These are phyloP conservation scores for Eledona agricola DNA, from an alignment of 2,888 invertebrate species.

Conservation along the genomic window DNA sequence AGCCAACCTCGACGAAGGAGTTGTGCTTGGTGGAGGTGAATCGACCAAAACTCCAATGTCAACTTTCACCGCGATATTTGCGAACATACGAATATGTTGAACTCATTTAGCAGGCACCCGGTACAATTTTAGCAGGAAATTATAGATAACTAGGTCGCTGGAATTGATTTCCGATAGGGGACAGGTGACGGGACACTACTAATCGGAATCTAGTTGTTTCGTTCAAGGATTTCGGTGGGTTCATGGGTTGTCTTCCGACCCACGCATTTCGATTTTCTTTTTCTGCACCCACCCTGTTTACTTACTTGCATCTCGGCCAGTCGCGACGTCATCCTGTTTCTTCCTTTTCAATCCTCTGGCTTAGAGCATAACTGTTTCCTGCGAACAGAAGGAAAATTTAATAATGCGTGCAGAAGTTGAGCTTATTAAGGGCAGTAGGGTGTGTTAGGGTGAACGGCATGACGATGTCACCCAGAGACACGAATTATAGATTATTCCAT, in stretches of 20 bases:
- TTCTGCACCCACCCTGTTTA: conserved; percentile 22
- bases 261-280: conserved; percentile 4
- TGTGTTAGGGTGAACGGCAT: conserved; percentile 27
- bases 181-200: conserved; percentile 14
- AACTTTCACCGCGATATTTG: no score
- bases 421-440: conserved; percentile 19
- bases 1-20: conserved; percentile 44
- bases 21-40: conserved; percentile 39
- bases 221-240: conserved; percentile 16
- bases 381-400: not conserved
- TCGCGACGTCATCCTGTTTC: conserved; percentile 55
- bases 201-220: conserved; percentile 5
- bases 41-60: conserved; percentile 46
- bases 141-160: conserved; percentile 17
- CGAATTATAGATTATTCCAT: conserved; percentile 31
- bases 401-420: not conserved
- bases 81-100: no score
- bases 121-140: no score
- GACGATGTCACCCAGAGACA: conserved; percentile 32
- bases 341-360: not conserved
- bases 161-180: conserved; percentile 22
- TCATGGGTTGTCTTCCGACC: conserved; percentile 1
- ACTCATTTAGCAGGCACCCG: no score
- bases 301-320: conserved; percentile 64
- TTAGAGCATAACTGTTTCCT: conserved; percentile 1